These are phyloP conservation scores for Cyphomyrus plagiostoma DNA, from an alignment of 2,113 vertebrate species.

Conservation along the genomic window DNA sequence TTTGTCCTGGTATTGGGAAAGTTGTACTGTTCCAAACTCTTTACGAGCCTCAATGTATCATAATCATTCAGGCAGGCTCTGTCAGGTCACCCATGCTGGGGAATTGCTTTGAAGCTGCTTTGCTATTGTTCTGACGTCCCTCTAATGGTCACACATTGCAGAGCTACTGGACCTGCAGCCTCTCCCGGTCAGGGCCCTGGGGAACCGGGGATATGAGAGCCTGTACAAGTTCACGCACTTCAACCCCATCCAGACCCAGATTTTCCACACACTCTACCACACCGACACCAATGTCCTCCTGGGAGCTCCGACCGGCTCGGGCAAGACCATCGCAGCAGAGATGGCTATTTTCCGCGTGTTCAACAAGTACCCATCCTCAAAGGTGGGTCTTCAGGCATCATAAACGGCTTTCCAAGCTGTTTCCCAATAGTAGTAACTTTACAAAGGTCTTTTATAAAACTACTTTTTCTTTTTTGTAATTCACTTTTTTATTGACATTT, in stretches of 20 bases:
- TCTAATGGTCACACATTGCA: slow-evolving; percentile 44
- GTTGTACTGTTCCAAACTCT: background rate
- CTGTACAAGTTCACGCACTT: slow-evolving; percentile 95
- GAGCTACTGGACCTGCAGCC: slow-evolving; percentile 94
- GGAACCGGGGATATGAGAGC: slow-evolving; percentile 73
- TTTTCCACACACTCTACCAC: slow-evolving; percentile 95
- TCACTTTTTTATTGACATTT: too few species aligned
- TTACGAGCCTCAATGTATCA: background rate
- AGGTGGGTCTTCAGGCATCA: slow-evolving; percentile 61
- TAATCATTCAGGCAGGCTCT: background rate
- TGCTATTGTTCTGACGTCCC: background rate
- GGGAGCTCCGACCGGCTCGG: slow-evolving; percentile 93
- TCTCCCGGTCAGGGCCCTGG: slow-evolving; percentile 79
- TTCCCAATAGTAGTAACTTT: background rate
- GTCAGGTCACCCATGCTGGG: background rate
- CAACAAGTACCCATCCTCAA: slow-evolving; percentile 82
- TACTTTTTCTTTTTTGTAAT: too few species aligned
- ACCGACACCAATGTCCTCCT: slow-evolving; percentile 91
- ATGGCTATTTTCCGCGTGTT: slow-evolving; percentile 95
- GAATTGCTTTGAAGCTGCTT: background rate
- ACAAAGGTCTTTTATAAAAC: background rate
- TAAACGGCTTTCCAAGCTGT: background rate
- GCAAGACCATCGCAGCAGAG: slow-evolving; percentile 95
- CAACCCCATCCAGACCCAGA: slow-evolving; percentile 97
- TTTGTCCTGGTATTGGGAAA: background rate